Conservation (phyloP, 2,113 vertebrate species). For the Periophthalmus modestus region DNA sequence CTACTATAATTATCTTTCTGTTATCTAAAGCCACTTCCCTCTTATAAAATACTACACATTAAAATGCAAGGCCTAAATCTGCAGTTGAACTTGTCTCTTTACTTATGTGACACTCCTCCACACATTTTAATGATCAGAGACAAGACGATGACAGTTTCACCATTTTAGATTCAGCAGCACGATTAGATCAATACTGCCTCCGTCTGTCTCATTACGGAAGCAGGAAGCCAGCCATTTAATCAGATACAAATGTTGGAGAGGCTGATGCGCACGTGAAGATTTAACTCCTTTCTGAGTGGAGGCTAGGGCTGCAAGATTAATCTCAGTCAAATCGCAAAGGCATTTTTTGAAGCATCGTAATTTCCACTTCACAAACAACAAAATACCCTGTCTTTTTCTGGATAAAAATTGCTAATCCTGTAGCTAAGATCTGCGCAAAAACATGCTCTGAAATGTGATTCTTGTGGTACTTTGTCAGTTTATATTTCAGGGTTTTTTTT, state of each 20-base stretch:
- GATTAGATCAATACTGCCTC: neutral
- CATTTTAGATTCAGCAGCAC: neutral
- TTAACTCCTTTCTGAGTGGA: no score
- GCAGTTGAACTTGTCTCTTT: neutral
- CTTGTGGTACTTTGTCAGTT: no score
- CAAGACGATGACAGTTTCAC: neutral
- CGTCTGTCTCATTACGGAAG: neutral
- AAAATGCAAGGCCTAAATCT: neutral
- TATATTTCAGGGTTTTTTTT: no score
- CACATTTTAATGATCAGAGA: neutral
- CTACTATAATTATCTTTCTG: neutral
- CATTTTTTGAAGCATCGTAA: no score
- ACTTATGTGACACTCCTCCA: neutral
- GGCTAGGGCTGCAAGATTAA: no score
- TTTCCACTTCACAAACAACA: no score
- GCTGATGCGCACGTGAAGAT: neutral
- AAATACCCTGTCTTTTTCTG: no score
- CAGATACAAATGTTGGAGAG: neutral
- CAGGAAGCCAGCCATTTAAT: neutral
- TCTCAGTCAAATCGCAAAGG: no score
- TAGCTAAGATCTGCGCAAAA: no score
- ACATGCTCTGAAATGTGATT: no score
- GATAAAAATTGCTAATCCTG: no score
- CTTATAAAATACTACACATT: neutral
- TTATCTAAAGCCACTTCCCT: neutral